Evolutionary conservation across 2,888 invertebrate genomes (phyloP), one percentile per base, ranked within the genome.

Genomic region (Acronicta psi): DNA sequence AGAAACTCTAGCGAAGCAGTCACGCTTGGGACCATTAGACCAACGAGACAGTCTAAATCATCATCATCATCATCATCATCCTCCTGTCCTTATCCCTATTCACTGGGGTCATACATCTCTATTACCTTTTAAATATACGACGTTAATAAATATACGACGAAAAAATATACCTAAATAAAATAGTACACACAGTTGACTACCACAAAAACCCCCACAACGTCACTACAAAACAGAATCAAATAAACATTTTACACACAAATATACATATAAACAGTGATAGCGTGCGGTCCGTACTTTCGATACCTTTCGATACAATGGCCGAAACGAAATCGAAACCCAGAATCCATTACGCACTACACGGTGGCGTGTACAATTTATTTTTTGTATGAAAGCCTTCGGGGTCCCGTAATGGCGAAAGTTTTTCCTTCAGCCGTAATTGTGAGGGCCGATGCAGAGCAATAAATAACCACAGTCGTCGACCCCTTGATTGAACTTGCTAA

Each of bases 401-500:
- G 88, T 89, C 84, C 81, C 72, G 91, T 92, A 94, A 93, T 93
- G 90, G 92, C 84, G 84, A 88, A 92, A 93, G 88, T 92, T 93
- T 93, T 93, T 93, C 90, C 92, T 90, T 86, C 79, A 66, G 79
- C 80, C 82, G 91, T 93, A 92, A 94, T 93, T 93, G 93, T 91
- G 84, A 87, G 91, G 92, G 92, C 88, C 85, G 90, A 89, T 92
- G 90, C 84, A 85, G 86, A 89, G 90, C 87, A 90, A 94, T 94
- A 94, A 93, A 94, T 94, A 92, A 93, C 93, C 92, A 69, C 92
- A 90, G 86, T 82, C 88, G 84, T 87, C 81, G 85, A 85, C 85
- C 86, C 86, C 86, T 91, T 93, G 93, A 93, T 94, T 93, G 94
- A 94, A 93, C 93, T 93, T 91, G 92, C 90, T 94, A 94, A 94